Base-by-base conservation (phyloP, 92 coral and sea anemone species). In the Bergia puertoricense region DNA sequence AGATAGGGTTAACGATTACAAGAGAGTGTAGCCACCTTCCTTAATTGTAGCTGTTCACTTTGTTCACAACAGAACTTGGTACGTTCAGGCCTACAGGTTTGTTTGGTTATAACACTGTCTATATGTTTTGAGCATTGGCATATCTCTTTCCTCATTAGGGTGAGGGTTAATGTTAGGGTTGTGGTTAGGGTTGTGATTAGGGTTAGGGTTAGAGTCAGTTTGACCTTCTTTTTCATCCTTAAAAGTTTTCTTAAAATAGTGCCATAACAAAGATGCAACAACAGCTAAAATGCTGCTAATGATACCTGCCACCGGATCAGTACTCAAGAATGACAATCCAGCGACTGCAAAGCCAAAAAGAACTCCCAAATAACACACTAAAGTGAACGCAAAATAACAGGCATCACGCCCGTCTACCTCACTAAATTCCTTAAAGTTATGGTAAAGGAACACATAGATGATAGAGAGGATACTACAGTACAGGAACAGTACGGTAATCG, bases 221-320 rank as follows among this genome's bases (percentile, higher is more conserved):
- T 30, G 30, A 30, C 30, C 30, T 30, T 30, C 30, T 30, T 30
- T 0, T 62, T 4, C 69, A 18, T 37, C 43, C 77, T 37, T 10
- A 11, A 73, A 73, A 73, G 16, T 36, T 16, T 73, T 73, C 43
- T 37, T 73, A 22, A 37, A 36, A 73, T 73, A 73, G 15, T 20
- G 4, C 77, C 77, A 73, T 15, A 3, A 73, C 11, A 18, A 73
- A 18, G 77, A 30, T 14, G 6, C 40, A 73, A 73, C 18, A 73
- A 73, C 77, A 23, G 43, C 43, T 13, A 73, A 14, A 44, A 73
- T 10, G 15, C 45, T 73, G 44, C 77, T 73, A 36, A 73, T 18
- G 40, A 73, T 73, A 73, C 77, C 43, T 30, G 77, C 77, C 43
- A 73, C 77, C 16, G 77, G 77, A 73, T 73, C 77, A 36, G 77